These are phyloP conservation scores for Pocillopora verrucosa DNA, from an alignment of 64 coral and sea anemone genomes.

Conservation along the genomic window DNA sequence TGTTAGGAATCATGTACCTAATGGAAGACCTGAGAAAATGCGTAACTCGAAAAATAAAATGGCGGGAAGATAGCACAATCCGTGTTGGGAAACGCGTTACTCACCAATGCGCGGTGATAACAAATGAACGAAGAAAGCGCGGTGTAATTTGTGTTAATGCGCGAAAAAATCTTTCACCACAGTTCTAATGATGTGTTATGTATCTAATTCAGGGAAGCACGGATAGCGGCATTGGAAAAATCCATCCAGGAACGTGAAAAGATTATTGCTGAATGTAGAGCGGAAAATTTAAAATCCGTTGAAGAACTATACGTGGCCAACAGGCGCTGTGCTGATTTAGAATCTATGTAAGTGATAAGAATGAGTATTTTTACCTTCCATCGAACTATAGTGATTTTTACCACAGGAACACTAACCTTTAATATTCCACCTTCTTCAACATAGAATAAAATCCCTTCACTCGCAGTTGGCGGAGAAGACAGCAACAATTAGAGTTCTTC, in stretches of 20 bases:
- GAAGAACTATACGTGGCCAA: conserved; percentile 73
- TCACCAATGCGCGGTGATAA: too few relatives aligned
- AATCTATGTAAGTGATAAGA: conserved; percentile 40
- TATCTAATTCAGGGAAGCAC: conserved; percentile 48
- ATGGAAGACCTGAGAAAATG: background rate
- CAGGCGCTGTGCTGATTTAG: conserved; percentile 57
- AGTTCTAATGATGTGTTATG: background rate
- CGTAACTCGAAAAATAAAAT: background rate
- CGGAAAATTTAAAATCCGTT: conserved; percentile 54
- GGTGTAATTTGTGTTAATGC: too few relatives aligned
- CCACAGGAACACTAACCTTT: background rate
- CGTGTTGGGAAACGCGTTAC: too few relatives aligned
- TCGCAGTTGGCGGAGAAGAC: conserved; percentile 44
- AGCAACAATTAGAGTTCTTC: background rate
- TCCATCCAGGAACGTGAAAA: conserved; percentile 62
- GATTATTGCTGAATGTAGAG: conserved; percentile 56
- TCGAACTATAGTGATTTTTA: background rate
- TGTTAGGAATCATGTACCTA: background rate
- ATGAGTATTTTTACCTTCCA: background rate
- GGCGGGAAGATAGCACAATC: background rate
- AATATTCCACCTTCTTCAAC: background rate
- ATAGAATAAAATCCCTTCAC: conserved; percentile 61
- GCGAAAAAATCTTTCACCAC: too few relatives aligned
- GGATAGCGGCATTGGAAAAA: conserved; percentile 63
- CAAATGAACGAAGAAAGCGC: too few relatives aligned